Base-by-base conservation (phyloP, 2,888 invertebrate species). In the Leucophora obtusa region DNA sequence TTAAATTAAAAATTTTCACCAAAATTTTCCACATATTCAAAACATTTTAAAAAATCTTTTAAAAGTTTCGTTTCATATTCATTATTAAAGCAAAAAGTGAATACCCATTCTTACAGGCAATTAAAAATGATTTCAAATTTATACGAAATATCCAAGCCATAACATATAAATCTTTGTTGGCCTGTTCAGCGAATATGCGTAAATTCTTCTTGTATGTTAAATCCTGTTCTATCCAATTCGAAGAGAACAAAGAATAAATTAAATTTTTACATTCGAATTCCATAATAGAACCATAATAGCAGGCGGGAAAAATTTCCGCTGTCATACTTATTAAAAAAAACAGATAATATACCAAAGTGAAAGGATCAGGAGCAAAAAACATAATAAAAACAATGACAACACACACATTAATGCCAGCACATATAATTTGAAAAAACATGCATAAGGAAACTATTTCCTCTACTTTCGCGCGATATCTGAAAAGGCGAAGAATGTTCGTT, bases 201-300 rank as follows among this genome's bases (percentile, higher is more conserved):
- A 83, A 53, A 70, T 79, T 72, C 38, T 63, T 56, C 53, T 75
- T 68, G 63, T 79, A 82, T n/a, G 1, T 38, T 3, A 17, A 7
- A 72, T 65, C 54, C 53, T 79, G 79, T 15, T 71, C 65, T 15
- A 71, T 24, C 79, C 81, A 83, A 53, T 85, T 83, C 38, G 71
- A 78, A 0, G 77, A 78, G 18, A 78, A 82, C 5, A 82, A 62
- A 2, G 82, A 50, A 63, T 76, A 70, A 4, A 73, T 38, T 51
- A 83, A 38, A 17, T 78, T 18, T 35, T 74, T 68, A 60, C 81
- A 78, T 59, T 82, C 83, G 43, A 62, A 33, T 50, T 83, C 75
- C 28, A 80, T 43, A 10, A 33, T 38, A 7, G 72, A 76, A 11
- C 83, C 81, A 50, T 68, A 83, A 66, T 83, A 83, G 51, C 83